Evolutionary conservation across 2,888 invertebrate genomes (phyloP).

Genomic region (Coelopa pilipes): DNA sequence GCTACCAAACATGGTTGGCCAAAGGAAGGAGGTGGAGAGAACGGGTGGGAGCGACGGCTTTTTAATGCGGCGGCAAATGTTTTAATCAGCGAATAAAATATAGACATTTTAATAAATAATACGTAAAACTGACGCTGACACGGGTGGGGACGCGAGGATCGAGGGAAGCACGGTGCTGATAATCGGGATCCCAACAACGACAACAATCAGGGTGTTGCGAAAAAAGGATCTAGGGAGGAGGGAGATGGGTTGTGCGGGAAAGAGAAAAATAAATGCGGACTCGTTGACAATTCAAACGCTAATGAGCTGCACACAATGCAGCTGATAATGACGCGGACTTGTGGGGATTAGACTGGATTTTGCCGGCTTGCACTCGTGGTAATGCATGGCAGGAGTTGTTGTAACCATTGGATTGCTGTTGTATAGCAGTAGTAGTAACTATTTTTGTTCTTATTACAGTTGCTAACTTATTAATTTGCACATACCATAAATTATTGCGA

Average conservation of each 20-base stretch:
- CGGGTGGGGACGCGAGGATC: neutral
- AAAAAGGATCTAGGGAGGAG: neutral
- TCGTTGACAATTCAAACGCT: slow-evolving; percentile 45
- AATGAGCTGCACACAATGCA: slow-evolving; percentile 55
- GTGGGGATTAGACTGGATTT: slow-evolving; percentile 45
- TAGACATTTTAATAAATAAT: slow-evolving; percentile 19
- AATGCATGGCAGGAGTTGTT: slow-evolving; percentile 35
- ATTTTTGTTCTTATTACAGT: slow-evolving; percentile 16
- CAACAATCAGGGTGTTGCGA: neutral
- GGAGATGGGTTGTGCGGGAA: neutral
- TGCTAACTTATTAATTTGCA: slow-evolving; percentile 19
- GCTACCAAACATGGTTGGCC: neutral
- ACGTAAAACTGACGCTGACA: slow-evolving; percentile 15
- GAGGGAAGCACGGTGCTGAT: neutral
- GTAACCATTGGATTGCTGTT: slow-evolving; percentile 16
- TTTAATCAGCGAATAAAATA: slow-evolving; percentile 31
- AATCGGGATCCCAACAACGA: neutral
- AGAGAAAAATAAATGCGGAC: slow-evolving; percentile 9
- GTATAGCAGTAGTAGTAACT: too few relatives aligned
- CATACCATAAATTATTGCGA: slow-evolving; percentile 21
- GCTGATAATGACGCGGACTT: slow-evolving; percentile 51
- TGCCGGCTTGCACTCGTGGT: slow-evolving; percentile 26
- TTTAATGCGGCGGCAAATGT: slow-evolving; percentile 6
- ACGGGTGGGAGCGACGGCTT: neutral
- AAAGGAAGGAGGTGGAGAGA: neutral